Percentiles rank a stretch among this genome's conserved stretches.
phyloP scores from a whole-genome alignment of 2,797 vertebrate genomes.

The Crenichthys baileyi region DNA sequence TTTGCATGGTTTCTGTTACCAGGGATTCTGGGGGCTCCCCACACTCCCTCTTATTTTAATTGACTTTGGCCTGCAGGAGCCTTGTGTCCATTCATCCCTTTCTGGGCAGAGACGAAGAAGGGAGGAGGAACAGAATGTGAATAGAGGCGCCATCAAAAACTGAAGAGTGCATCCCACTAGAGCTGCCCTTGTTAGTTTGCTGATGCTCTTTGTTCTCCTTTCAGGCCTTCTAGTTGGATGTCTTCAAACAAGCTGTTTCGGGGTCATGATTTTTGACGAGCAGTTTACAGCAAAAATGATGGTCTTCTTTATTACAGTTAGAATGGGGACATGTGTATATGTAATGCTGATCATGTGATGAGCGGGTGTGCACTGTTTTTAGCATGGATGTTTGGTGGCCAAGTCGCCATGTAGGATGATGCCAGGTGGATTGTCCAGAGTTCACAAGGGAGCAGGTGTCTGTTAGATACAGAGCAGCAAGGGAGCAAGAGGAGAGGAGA shows the following conservation, averaged over 20 bases:
- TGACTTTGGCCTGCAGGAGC: constrained; percentile 78
- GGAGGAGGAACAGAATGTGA: constrained; percentile 55
- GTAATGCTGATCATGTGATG: constrained; percentile 20
- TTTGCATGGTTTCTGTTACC: constrained; percentile 68
- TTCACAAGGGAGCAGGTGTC: constrained; percentile 82
- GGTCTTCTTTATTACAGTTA: constrained; percentile 32
- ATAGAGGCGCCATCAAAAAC: constrained; percentile 68
- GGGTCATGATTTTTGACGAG: constrained; percentile 55
- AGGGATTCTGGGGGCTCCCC: constrained; percentile 62
- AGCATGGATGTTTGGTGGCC: constrained; percentile 35
- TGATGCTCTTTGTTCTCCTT: constrained; percentile 70
- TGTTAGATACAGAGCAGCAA: constrained; percentile 56
- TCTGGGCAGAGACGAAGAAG: constrained; percentile 48
- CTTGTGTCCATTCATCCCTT: constrained; percentile 72
- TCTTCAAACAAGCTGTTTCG: constrained; percentile 69
- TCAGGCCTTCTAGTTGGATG: constrained; percentile 63
- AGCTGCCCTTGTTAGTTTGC: constrained; percentile 72
- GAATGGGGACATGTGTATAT: constrained; percentile 28
- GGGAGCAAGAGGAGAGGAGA: constrained; percentile 14
- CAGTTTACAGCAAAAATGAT: constrained; percentile 41
- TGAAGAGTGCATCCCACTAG: constrained; percentile 61
- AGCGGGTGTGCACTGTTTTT: constrained; percentile 21
- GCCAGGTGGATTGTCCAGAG: constrained; percentile 64
- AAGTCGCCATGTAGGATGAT: constrained; percentile 45
- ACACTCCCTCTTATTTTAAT: constrained; percentile 73